Conservation (phyloP, 2,888 invertebrate genomes). For the Drosophila mulleri region DNA sequence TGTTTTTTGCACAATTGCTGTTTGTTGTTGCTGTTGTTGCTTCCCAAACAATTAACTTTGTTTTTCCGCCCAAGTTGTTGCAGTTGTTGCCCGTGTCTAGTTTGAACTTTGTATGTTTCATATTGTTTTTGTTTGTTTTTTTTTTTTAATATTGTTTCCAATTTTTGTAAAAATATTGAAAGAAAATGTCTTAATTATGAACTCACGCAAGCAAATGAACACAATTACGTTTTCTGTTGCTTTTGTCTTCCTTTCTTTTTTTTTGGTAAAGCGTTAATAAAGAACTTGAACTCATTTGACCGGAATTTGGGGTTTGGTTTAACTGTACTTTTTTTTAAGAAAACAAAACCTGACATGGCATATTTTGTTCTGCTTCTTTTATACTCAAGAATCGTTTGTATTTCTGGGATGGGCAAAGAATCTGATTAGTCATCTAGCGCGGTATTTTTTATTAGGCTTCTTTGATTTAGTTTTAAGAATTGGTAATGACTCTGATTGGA, state of each 20-base stretch:
- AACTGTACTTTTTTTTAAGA: constrained; percentile 20
- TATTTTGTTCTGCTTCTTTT: constrained; percentile 15
- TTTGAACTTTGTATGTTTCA: constrained; percentile 7
- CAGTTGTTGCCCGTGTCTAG: background rate
- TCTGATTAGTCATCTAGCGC: constrained; percentile 36
- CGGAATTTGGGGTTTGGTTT: constrained; percentile 29
- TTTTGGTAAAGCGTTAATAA: constrained; percentile 40
- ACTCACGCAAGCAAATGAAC: constrained; percentile 14
- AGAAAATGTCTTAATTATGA: constrained; percentile 49
- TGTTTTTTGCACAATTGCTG: constrained; percentile 21
- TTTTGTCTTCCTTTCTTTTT: background rate
- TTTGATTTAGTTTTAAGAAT: background rate
- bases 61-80: constrained; percentile 49
- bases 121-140: constrained; percentile 11
- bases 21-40: constrained; percentile 8
- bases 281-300: constrained; percentile 29
- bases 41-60: constrained; percentile 69
- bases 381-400: constrained; percentile 20
- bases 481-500: background rate
- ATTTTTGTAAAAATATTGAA: constrained; percentile 34
- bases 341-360: constrained; percentile 23
- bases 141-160: constrained; percentile 15
- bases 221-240: constrained; percentile 15
- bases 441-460: background rate
- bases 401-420: constrained; percentile 23